phyloP scores from a whole-genome alignment of 2,888 invertebrate species.

The Gerris lacustris region DNA sequence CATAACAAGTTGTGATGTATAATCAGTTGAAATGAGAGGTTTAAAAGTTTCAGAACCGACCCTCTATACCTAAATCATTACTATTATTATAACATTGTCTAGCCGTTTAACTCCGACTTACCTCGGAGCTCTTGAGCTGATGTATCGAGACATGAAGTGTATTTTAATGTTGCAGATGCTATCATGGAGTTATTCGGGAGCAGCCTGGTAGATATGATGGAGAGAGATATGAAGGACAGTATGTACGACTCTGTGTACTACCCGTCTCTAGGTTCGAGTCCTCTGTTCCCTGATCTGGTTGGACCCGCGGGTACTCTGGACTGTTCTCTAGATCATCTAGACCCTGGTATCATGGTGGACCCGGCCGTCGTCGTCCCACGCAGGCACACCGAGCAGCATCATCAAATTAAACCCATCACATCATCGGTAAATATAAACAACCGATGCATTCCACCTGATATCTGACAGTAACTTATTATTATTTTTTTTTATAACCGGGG shows the following conservation, averaged over 20 bases:
- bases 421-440: not conserved
- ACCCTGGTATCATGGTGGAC: conserved; percentile 21
- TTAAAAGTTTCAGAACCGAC: no score
- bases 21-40: no score
- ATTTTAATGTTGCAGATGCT: not conserved
- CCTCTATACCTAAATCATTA: no score
- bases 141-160: no score
- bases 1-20: no score
- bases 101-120: no score
- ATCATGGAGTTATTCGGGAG: not conserved
- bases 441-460: not conserved
- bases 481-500: no score
- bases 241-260: conserved; percentile 2
- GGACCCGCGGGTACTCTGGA: not conserved
- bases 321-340: conserved; percentile 5
- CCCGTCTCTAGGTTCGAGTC: not conserved
- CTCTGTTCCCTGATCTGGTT: not conserved
- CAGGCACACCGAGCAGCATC: conserved; percentile 7
- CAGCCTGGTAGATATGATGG: conserved; percentile 22
- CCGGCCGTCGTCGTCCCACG: conserved; percentile 22
- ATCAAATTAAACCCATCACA: not conserved
- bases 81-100: no score
- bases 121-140: no score
- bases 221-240: conserved; percentile 21
- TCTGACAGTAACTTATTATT: no score